Conservation (phyloP, 2,797 vertebrate genomes). For the Antrozous pallidus region DNA sequence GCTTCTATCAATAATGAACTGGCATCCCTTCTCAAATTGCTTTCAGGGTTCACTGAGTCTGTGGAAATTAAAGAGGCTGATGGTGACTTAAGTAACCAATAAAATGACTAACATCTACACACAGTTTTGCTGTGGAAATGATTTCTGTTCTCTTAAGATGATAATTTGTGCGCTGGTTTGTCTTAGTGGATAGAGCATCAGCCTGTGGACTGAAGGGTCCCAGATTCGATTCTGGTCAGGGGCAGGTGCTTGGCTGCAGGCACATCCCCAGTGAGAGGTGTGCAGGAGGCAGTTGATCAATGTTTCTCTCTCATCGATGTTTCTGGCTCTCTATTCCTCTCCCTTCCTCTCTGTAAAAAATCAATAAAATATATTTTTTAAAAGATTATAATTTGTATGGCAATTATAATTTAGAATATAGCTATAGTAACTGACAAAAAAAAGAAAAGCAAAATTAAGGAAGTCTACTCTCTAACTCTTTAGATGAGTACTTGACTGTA, state of each 20-base stretch:
- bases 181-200: too few species aligned
- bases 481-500: not conserved
- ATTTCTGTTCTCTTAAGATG: not conserved
- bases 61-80: not conserved
- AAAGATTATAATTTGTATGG: not conserved
- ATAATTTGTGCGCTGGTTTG: too few species aligned
- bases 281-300: too few species aligned
- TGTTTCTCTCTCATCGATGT: too few species aligned
- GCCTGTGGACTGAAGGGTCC: too few species aligned
- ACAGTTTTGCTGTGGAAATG: not conserved
- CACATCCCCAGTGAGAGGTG: too few species aligned
- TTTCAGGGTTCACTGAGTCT: slow-evolving; percentile 15
- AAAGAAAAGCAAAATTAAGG: not conserved
- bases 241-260: too few species aligned
- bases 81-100: not conserved
- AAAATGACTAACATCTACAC: not conserved
- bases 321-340: too few species aligned
- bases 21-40: slow-evolving; percentile 8
- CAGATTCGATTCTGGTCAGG: too few species aligned
- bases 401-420: not conserved
- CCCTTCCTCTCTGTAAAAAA: too few species aligned
- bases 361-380: too few species aligned
- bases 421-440: not conserved
- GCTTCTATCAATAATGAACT: slow-evolving; percentile 27
- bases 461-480: not conserved